These are phyloP conservation scores for Aspidapion aeneum DNA, from an alignment of 2,888 invertebrate genomes.

Conservation along the genomic window DNA sequence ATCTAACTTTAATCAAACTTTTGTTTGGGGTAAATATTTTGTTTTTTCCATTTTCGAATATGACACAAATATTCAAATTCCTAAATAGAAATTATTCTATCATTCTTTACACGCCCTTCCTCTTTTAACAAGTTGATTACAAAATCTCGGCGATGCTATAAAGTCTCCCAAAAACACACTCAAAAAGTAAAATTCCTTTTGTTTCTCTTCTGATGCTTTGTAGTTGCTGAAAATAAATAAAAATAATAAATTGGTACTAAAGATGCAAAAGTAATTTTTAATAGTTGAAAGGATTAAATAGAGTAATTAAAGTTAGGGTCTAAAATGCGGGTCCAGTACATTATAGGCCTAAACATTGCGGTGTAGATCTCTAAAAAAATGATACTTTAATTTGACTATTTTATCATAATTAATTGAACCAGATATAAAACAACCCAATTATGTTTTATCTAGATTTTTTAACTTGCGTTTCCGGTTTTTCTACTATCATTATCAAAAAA, in stretches of 20 bases:
- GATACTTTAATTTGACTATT: neutral
- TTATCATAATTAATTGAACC: neutral
- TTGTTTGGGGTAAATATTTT: no score
- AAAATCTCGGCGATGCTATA: constrained; percentile 74
- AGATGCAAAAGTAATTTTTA: neutral
- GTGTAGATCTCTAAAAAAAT: neutral
- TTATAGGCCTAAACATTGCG: neutral
- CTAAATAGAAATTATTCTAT: no score
- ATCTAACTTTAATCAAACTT: no score
- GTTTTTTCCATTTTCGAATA: no score
- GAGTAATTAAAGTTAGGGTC: neutral
- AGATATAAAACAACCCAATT: neutral
- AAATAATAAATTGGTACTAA: neutral
- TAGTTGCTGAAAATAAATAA: constrained; percentile 63
- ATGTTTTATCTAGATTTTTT: neutral
- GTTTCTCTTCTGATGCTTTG: constrained; percentile 68
- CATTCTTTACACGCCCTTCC: constrained; percentile 43
- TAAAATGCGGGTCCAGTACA: neutral
- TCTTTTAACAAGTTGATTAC: constrained; percentile 75
- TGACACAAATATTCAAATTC: no score
- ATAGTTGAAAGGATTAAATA: neutral
- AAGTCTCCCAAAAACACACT: constrained; percentile 86
- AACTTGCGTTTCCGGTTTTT: neutral
- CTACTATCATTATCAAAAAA: neutral
- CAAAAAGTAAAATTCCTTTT: constrained; percentile 78